phyloP scores from a whole-genome alignment of 2,797 vertebrate species.

The Enteromius anoplus region DNA sequence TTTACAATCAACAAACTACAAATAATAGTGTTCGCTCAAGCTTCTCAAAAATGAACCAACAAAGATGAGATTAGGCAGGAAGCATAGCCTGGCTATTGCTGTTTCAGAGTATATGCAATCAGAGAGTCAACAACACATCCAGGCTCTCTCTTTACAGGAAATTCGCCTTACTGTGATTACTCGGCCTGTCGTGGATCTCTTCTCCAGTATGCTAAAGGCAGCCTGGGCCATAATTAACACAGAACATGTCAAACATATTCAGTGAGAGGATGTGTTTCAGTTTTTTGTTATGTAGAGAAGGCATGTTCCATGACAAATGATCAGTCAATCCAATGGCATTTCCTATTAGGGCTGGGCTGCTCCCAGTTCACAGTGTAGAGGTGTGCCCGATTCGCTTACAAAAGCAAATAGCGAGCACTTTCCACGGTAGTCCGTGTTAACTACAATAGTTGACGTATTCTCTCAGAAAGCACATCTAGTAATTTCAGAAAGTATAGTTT shows the following conservation, averaged over 20 bases:
- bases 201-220: slow-evolving; percentile 12
- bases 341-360: slow-evolving; percentile 5
- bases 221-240: slow-evolving; percentile 45
- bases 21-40: not conserved
- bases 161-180: slow-evolving; percentile 72
- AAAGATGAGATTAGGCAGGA: slow-evolving; percentile 81
- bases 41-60: slow-evolving; percentile 59
- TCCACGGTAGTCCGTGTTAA: no score
- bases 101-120: slow-evolving; percentile 80
- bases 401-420: no score
- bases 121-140: slow-evolving; percentile 77
- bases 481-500: no score
- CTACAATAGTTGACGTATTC: no score
- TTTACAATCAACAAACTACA: not conserved
- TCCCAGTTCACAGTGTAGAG: no score
- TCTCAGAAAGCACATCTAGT: no score
- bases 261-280: not conserved
- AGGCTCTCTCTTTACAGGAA: slow-evolving; percentile 78
- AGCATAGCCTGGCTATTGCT: slow-evolving; percentile 81
- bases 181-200: slow-evolving; percentile 54
- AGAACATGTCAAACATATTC: not conserved
- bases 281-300: not conserved
- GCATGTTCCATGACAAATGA: not conserved
- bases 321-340: slow-evolving; percentile 5
- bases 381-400: no score